A percentile compares a stretch with the other conserved stretches of the same genome.
Evolutionary conservation across 2,113 vertebrate genomes (phyloP).

Genomic region (Erinaceus europaeus): DNA sequence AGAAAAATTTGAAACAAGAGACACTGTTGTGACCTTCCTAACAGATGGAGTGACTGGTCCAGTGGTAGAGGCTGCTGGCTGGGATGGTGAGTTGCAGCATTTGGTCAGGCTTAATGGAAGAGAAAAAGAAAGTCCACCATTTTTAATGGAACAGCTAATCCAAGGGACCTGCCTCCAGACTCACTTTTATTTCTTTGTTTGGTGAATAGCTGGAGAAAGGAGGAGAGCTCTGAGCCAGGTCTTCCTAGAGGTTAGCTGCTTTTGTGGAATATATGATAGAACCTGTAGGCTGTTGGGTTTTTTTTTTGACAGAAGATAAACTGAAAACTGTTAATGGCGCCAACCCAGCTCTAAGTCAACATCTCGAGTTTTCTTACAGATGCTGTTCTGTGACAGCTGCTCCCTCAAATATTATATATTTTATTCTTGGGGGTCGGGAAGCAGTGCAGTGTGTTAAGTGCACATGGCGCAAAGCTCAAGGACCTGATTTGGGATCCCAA

Average conservation of each 20-base stretch:
- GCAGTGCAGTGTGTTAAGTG: no score
- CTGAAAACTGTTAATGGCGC: neutral
- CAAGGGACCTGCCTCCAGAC: neutral
- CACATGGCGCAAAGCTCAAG: no score
- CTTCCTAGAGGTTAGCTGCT: neutral
- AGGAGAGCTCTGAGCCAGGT: neutral
- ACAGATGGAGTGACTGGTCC: slow-evolving; percentile 55
- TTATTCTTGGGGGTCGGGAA: no score
- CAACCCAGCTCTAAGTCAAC: neutral
- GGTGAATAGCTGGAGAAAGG: slow-evolving; percentile 22
- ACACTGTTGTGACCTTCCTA: slow-evolving; percentile 68
- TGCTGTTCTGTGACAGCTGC: neutral
- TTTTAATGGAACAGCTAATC: neutral
- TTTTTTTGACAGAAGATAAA: no score
- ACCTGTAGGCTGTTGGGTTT: neutral
- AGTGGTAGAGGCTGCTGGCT: slow-evolving; percentile 58
- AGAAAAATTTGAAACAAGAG: slow-evolving; percentile 75
- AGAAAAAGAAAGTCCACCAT: slow-evolving; percentile 22
- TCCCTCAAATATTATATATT: neutral
- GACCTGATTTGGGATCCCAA: no score
- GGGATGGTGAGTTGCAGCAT: slow-evolving; percentile 65
- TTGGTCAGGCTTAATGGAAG: slow-evolving; percentile 58
- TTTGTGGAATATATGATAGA: neutral
- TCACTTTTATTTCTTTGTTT: neutral
- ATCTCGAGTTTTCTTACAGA: neutral